Percentiles rank a stretch among this genome's conserved stretches.
These are phyloP conservation scores for Bos javanicus DNA, from an alignment of 2,113 vertebrate species.

Conservation along the genomic window DNA sequence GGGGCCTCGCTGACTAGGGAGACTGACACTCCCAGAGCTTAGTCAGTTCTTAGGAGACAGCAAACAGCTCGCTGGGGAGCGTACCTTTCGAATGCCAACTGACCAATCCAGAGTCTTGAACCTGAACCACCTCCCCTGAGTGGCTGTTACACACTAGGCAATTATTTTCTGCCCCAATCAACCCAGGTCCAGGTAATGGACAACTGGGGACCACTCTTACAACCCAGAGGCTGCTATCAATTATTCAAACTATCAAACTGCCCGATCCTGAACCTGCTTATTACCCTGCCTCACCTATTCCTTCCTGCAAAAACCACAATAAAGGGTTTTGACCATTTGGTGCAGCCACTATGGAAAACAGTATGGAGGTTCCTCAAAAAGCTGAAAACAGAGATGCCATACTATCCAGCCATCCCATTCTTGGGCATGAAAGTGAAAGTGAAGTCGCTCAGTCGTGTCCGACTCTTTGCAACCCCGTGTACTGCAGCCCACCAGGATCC, in stretches of 20 bases:
- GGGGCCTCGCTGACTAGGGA: neutral
- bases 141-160: neutral
- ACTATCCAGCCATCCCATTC: neutral
- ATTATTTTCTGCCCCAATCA: neutral
- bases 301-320: neutral
- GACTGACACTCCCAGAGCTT: neutral
- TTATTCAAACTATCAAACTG: neutral
- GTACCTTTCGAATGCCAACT: neutral
- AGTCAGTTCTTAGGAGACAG: neutral
- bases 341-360: neutral
- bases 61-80: neutral
- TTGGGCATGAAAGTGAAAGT: neutral
- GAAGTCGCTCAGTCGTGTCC: too few species aligned
- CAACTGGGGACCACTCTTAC: neutral
- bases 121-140: neutral
- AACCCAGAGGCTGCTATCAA: neutral
- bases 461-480: too few species aligned
- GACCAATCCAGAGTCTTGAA: neutral
- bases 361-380: neutral
- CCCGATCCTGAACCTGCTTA: neutral
- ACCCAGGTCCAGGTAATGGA: neutral
- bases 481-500: too few species aligned
- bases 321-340: neutral
- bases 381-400: neutral
- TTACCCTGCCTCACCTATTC: neutral